phyloP scores from a whole-genome alignment of 2,888 invertebrate species.

The Capitulum mitella region DNA sequence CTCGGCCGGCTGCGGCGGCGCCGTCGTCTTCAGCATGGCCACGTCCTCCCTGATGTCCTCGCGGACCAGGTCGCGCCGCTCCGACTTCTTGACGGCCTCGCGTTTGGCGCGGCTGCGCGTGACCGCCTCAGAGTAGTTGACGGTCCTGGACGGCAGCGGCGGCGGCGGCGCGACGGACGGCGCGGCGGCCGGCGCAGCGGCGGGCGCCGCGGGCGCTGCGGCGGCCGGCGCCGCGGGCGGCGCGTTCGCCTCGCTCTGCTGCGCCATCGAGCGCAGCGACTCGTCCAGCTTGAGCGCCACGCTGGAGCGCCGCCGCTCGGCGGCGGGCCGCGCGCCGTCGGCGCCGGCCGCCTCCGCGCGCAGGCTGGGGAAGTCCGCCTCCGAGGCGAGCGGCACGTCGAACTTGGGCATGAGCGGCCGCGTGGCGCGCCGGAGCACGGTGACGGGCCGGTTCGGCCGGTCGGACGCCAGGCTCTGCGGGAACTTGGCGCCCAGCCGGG shows the following conservation, averaged over 20 bases:
- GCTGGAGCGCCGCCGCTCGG: background rate
- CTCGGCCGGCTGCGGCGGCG: background rate
- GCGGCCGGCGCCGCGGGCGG: background rate
- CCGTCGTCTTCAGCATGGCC: background rate
- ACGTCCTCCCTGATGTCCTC: constrained; percentile 8
- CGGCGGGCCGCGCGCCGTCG: background rate
- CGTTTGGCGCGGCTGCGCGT: background rate
- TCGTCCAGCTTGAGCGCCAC: constrained; percentile 16
- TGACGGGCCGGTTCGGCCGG: background rate
- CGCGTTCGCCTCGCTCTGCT: background rate
- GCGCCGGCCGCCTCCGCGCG: background rate
- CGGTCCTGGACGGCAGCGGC: background rate
- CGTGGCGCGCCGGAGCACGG: background rate
- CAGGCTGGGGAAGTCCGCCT: background rate
- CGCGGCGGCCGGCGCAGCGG: background rate
- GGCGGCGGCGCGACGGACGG: background rate
- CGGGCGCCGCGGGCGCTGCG: background rate
- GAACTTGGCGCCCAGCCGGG: constrained; percentile 1
- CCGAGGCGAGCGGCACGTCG: background rate
- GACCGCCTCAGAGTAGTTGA: background rate
- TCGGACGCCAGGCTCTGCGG: background rate
- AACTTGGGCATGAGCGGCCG: background rate
- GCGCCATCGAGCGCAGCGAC: constrained; percentile 19
- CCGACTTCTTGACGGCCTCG: background rate
- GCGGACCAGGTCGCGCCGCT: constrained; percentile 11